Evolutionary conservation across 2,888 invertebrate species (phyloP).

Genomic region (Leptopilina myrica): DNA sequence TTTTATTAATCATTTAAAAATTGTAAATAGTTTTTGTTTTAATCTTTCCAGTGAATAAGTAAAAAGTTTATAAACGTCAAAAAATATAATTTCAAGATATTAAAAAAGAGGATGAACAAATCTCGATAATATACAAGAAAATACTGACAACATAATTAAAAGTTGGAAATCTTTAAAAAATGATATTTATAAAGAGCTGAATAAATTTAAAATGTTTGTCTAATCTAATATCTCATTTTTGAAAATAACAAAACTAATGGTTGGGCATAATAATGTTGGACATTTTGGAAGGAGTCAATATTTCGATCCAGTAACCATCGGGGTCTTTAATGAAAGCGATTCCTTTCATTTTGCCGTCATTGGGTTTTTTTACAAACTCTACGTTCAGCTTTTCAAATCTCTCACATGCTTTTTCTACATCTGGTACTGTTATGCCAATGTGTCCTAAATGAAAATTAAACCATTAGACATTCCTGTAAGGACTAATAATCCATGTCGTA

Average conservation of each 20-base stretch:
- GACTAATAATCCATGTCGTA: neutral
- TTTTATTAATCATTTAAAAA: too few species aligned
- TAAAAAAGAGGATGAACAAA: too few species aligned
- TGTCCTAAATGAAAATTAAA: slow-evolving; percentile 80
- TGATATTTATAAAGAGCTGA: too few species aligned
- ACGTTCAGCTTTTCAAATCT: slow-evolving; percentile 92
- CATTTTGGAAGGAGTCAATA: slow-evolving; percentile 80
- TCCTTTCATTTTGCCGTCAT: slow-evolving; percentile 95
- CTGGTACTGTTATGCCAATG: slow-evolving; percentile 93
- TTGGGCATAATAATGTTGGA: slow-evolving; percentile 53
- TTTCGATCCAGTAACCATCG: slow-evolving; percentile 98
- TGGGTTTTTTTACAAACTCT: slow-evolving; percentile 92
- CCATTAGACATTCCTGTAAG: slow-evolving; percentile 3
- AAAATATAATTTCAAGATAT: too few species aligned
- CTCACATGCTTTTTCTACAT: slow-evolving; percentile 92
- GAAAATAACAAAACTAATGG: slow-evolving; percentile 16
- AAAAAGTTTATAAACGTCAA: too few species aligned
- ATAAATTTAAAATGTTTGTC: too few species aligned
- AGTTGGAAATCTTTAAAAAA: too few species aligned
- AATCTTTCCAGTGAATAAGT: too few species aligned
- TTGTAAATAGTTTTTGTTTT: too few species aligned
- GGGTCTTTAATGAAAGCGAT: slow-evolving; percentile 97
- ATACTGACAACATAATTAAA: too few species aligned
- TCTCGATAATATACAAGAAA: too few species aligned
- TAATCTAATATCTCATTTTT: too few species aligned